Conservation (phyloP, 2,888 invertebrate genomes). For the Mallateleia sp. region DNA sequence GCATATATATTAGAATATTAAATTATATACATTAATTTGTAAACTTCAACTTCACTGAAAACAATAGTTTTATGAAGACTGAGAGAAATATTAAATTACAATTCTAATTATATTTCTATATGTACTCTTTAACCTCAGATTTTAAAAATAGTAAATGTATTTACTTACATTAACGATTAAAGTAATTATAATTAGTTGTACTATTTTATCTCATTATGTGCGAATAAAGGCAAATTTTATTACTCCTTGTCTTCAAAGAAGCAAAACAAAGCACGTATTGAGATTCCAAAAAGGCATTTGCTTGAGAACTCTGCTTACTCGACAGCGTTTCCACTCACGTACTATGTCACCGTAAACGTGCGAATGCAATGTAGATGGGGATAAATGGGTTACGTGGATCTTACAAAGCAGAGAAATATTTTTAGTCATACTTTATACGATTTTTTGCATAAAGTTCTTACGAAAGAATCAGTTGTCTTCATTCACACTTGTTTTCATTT, state of each 20-base stretch:
- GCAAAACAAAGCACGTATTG: constrained; percentile 58
- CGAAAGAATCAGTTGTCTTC: constrained; percentile 13
- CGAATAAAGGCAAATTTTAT: constrained; percentile 37
- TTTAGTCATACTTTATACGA: constrained; percentile 26
- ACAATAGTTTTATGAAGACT: too few species aligned
- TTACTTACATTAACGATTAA: too few species aligned
- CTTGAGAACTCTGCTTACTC: constrained; percentile 48
- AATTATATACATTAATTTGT: too few species aligned
- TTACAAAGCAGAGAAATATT: constrained; percentile 56
- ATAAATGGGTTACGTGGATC: constrained; percentile 65
- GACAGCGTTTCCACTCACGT: constrained; percentile 60
- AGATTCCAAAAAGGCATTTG: constrained; percentile 51
- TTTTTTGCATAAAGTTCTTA: constrained; percentile 3
- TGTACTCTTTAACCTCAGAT: too few species aligned
- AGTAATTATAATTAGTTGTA: constrained; percentile 4
- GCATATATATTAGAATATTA: too few species aligned
- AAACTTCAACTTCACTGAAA: too few species aligned
- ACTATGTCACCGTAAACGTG: constrained; percentile 64
- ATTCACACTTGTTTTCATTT: constrained; percentile 6
- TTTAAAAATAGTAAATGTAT: too few species aligned
- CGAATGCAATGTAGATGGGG: constrained; percentile 55
- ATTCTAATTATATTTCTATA: too few species aligned
- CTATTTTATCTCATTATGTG: background rate
- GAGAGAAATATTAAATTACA: too few species aligned
- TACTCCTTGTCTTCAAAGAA: constrained; percentile 29